Percentiles rank a stretch among this genome's conserved stretches.
phyloP scores from a whole-genome alignment of 92 coral and sea anemone genomes.

The Porites lobata region DNA sequence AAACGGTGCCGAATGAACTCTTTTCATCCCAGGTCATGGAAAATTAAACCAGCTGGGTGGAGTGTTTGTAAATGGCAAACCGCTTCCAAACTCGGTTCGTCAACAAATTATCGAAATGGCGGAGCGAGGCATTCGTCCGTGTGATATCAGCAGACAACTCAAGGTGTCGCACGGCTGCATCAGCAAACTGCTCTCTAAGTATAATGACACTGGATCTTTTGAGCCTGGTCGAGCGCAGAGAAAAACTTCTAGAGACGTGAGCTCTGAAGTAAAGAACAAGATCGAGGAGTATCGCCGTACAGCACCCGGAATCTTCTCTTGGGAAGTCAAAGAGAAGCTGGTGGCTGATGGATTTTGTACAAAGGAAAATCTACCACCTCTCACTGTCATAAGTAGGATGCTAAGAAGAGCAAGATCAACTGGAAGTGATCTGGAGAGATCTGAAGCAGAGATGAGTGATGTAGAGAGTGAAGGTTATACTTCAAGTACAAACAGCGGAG shows the following conservation, averaged over 20 bases:
- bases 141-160: conserved; percentile 95
- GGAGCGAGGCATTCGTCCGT: conserved; percentile 90
- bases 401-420: conserved; percentile 56
- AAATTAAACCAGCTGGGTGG: conserved; percentile 97
- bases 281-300: conserved; percentile 71
- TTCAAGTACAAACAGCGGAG: conserved; percentile 49
- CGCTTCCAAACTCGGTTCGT: conserved; percentile 91
- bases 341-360: conserved; percentile 69
- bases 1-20: background rate
- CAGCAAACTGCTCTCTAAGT: conserved; percentile 93
- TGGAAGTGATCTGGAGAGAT: conserved; percentile 46
- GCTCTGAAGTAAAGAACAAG: conserved; percentile 66
- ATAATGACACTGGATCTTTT: conserved; percentile 97
- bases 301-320: conserved; percentile 74
- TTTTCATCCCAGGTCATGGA: conserved; percentile 62
- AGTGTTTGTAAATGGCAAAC: conserved; percentile 96
- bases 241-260: conserved; percentile 51
- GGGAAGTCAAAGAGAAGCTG: conserved; percentile 78
- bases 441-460: conserved; percentile 48
- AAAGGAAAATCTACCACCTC: conserved; percentile 71
- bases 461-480: conserved; percentile 53
- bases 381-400: conserved; percentile 73
- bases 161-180: conserved; percentile 99
- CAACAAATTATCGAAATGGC: conserved; percentile 95
- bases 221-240: conserved; percentile 76